phyloP scores from a whole-genome alignment of 2,113 vertebrate species.

The Meles meles region DNA sequence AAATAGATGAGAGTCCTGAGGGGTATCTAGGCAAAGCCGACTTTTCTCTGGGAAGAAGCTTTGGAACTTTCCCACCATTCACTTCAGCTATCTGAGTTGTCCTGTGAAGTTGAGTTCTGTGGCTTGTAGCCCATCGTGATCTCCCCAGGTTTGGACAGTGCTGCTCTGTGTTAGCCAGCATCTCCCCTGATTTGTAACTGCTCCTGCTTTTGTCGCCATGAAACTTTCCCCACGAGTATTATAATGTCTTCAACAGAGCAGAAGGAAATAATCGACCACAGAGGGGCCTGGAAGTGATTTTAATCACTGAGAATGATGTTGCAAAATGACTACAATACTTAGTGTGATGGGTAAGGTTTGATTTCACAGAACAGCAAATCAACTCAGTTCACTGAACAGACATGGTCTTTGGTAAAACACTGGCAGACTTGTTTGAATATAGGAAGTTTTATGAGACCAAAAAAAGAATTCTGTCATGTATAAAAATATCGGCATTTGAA shows the following conservation, averaged over 20 bases:
- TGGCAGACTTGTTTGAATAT: neutral
- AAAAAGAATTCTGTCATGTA: neutral
- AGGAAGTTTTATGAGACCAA: neutral
- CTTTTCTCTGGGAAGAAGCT: neutral
- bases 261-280: neutral
- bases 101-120: neutral
- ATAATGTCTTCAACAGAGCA: conserved; percentile 39
- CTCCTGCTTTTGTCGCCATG: neutral
- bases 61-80: neutral
- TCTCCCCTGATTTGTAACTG: neutral
- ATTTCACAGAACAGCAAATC: neutral
- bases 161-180: neutral
- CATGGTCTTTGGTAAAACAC: neutral
- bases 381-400: neutral
- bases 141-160: neutral
- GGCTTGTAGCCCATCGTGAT: conserved; percentile 44
- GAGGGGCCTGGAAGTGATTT: conserved; percentile 27
- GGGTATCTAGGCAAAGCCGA: neutral
- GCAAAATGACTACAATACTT: neutral
- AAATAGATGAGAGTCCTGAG: neutral
- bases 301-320: neutral
- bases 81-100: neutral
- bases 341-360: neutral
- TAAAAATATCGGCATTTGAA: neutral
- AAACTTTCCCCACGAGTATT: neutral